These are phyloP conservation scores for Saccostrea glomerata DNA, from an alignment of 1,140 invertebrate species.

Conservation along the genomic window DNA sequence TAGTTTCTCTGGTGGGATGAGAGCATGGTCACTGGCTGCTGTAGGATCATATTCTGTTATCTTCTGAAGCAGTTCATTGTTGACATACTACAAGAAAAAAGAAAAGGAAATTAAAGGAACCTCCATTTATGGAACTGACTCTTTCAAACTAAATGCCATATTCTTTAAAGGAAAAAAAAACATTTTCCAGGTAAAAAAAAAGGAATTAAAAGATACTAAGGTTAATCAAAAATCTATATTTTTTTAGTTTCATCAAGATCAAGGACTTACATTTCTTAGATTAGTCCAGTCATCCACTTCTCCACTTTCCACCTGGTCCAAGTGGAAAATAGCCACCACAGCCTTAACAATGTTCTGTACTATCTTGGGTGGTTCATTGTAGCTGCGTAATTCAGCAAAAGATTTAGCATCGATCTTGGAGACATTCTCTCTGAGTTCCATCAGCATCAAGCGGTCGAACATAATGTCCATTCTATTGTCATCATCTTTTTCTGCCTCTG, in stretches of 20 bases:
- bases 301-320: slow-evolving; percentile 69
- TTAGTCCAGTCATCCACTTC: slow-evolving; percentile 75
- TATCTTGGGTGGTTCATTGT: slow-evolving; percentile 74
- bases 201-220: no score
- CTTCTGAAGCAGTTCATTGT: slow-evolving; percentile 72
- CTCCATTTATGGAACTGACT: no score
- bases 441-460: slow-evolving; percentile 78
- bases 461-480: slow-evolving; percentile 75
- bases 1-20: slow-evolving; percentile 71
- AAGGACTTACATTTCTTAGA: slow-evolving; percentile 71
- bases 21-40: slow-evolving; percentile 58
- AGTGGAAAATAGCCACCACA: slow-evolving; percentile 74
- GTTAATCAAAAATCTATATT: no score
- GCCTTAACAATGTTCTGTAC: slow-evolving; percentile 75
- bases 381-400: slow-evolving; percentile 76
- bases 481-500: slow-evolving; percentile 75
- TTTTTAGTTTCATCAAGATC: no score
- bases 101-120: background rate
- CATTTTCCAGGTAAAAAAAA: no score
- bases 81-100: slow-evolving; percentile 68
- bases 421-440: slow-evolving; percentile 77
- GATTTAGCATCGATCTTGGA: slow-evolving; percentile 72
- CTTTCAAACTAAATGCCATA: no score
- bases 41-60: slow-evolving; percentile 76
- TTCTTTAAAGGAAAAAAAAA: no score